Evolutionary conservation across 2,797 vertebrate genomes (phyloP).

Genomic region (Chelonia mydas): DNA sequence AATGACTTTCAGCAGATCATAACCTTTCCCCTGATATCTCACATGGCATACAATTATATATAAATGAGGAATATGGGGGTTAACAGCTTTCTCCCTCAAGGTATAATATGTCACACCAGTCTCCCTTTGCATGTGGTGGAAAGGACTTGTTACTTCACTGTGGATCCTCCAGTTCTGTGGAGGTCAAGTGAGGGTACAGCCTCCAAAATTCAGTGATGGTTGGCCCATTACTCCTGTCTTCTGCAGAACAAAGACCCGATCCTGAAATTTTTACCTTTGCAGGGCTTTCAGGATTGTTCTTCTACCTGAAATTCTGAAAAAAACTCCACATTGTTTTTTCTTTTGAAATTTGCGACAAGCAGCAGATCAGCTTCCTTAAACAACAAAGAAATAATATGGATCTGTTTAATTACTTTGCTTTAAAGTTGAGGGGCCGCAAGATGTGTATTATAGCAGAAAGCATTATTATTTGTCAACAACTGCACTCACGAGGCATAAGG

Average conservation of each 20-base stretch:
- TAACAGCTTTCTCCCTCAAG: no score
- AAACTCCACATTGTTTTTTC: fast-evolving
- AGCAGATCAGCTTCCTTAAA: neutral
- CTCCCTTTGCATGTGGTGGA: neutral
- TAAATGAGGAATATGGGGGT: no score
- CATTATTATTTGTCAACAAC: neutral
- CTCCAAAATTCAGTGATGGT: neutral
- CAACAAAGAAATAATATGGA: fast-evolving
- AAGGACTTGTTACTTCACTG: neutral
- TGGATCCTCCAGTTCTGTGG: neutral
- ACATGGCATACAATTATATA: no score
- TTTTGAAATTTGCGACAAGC: neutral
- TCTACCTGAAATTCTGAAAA: neutral
- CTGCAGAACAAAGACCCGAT: neutral
- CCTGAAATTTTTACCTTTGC: neutral
- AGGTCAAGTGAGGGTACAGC: neutral
- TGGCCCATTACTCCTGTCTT: neutral
- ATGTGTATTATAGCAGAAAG: neutral
- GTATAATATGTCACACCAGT: no score
- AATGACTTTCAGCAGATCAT: no score
- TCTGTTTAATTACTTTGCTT: neutral
- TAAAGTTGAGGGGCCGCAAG: neutral
- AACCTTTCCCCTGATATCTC: no score
- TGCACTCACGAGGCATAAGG: neutral
- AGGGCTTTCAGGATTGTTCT: fast-evolving